Evolutionary conservation across 2,113 vertebrate species (phyloP).

Genomic region (Lathamus discolor): DNA sequence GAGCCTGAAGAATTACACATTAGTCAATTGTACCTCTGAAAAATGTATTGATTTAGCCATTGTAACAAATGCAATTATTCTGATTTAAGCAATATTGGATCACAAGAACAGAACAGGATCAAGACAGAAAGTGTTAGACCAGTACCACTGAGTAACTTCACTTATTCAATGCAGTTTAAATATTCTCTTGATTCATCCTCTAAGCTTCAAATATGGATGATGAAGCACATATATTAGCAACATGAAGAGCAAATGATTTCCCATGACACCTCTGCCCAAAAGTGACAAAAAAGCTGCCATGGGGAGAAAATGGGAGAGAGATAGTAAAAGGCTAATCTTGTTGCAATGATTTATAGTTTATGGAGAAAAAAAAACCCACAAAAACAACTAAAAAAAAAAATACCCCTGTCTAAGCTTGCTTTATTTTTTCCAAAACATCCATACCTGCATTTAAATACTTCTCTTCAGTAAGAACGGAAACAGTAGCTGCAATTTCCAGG

Average conservation of each 20-base stretch:
- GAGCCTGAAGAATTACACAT: background rate
- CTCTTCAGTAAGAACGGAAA: background rate
- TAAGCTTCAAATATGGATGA: background rate
- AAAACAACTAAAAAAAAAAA: background rate
- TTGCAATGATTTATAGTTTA: slow-evolving; percentile 15
- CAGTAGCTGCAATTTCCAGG: background rate
- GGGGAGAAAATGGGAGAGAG: background rate
- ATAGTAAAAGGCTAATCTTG: slow-evolving; percentile 10
- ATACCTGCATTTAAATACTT: background rate
- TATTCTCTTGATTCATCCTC: background rate
- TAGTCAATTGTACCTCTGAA: background rate
- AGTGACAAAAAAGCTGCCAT: background rate
- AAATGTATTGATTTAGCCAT: background rate
- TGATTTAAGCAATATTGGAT: background rate
- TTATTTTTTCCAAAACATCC: background rate
- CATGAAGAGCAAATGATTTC: slow-evolving; percentile 19
- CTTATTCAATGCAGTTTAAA: background rate
- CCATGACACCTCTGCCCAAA: background rate
- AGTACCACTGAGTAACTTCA: background rate
- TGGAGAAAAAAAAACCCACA: background rate
- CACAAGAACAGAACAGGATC: background rate
- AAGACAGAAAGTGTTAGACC: background rate
- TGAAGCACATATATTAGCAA: background rate
- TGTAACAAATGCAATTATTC: background rate
- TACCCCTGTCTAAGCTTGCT: background rate